Base-by-base conservation (phyloP, 2,797 vertebrate genomes). In the Enteromius viviparus region DNA sequence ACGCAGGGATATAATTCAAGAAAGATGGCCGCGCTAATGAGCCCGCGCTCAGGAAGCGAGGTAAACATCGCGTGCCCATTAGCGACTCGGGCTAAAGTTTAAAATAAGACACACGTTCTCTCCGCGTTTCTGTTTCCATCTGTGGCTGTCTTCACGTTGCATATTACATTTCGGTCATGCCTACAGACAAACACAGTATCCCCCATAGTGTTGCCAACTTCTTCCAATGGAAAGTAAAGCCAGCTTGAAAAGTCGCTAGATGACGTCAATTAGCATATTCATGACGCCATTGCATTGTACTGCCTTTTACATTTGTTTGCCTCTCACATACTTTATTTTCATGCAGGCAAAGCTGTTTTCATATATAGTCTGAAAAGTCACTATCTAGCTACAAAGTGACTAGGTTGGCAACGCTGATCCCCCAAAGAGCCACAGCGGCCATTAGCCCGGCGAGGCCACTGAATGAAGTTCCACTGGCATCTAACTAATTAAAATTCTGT, bases 401-500 rank as follows among this genome's bases (percentile, higher is more conserved):
- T 26, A 26, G n/a, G 55, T 23, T 60, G 55, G 4, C 55, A 12
- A 60, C 10, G 11, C 4, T 26, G 55, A 58, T 58, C 9, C 55
- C 53, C n/a, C 10, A 11, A 58, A 23, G 55, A 23, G n/a, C 90
- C 3, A 87, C 94, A 93, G 92, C 92, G 91, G 92, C 92, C 91
- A 92, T 94, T 94, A 94, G 92, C 93, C 92, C 90, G 91, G 47
- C 89, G 93, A 74, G 91, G 87, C 88, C 91, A 90, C 90, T 91
- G 92, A 94, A 94, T 93, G 93, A 95, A 94, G 88, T 92, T 89
- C 91, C 92, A 81, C 90, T 91, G 92, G 91, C 92, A 94, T 94
- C 92, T 91, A 87, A 90, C 93, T 95, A 95, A 95, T 95, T 95
- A 94, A 94, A 93, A 94, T 95, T 95, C 93, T 95, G 93, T 94